A percentile compares a stretch with the other conserved stretches of the same genome.
phyloP scores from a whole-genome alignment of 2,113 vertebrate species.

The Myiozetetes cayanensis region DNA sequence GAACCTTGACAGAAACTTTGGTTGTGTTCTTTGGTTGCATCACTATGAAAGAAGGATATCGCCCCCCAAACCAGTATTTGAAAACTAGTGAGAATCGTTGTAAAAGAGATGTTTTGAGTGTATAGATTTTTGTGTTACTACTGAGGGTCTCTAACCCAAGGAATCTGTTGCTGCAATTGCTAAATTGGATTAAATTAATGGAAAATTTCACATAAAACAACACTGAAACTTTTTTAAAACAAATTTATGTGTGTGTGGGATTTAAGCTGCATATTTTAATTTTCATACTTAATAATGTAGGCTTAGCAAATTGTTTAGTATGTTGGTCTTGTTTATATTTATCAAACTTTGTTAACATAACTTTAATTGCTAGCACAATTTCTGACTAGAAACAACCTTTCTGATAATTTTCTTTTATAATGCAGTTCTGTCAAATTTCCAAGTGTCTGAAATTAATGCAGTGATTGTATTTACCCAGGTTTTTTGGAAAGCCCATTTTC shows the following conservation, averaged over 20 bases:
- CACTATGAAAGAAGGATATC: background rate
- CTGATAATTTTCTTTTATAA: background rate
- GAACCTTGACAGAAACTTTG: background rate
- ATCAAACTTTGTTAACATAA: background rate
- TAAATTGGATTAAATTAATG: background rate
- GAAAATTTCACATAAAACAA: background rate
- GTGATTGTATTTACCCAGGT: background rate
- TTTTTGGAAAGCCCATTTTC: background rate
- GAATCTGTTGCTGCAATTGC: background rate
- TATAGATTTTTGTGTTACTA: background rate
- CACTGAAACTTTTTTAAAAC: background rate
- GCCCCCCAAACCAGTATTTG: background rate
- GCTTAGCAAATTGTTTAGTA: background rate
- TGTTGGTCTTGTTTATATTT: background rate
- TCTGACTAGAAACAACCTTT: background rate
- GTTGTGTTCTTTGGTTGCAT: background rate
- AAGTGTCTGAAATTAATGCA: background rate
- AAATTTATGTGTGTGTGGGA: background rate
- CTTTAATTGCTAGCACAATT: background rate
- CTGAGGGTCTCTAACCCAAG: background rate
- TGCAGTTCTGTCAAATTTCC: background rate
- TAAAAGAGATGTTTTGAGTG: background rate
- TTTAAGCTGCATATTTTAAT: background rate
- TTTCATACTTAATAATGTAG: background rate
- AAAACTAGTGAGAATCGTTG: background rate